A percentile compares a stretch with the other conserved stretches of the same genome.
These are phyloP conservation scores for Sebastiscus tertius DNA, from an alignment of 2,797 vertebrate genomes.

Conservation along the genomic window DNA sequence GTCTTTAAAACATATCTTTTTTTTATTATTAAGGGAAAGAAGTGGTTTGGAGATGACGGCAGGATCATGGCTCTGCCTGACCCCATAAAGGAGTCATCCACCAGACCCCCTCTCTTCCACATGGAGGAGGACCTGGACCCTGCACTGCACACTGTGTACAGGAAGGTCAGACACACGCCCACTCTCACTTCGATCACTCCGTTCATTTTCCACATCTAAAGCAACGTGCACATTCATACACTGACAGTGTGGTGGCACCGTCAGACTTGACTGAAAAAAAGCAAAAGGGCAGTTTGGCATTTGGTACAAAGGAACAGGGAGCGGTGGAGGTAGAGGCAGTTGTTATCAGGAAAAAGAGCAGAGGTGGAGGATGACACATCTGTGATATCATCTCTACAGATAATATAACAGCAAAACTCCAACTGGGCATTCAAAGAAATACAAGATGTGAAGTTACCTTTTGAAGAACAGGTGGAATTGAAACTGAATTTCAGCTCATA, in stretches of 20 bases:
- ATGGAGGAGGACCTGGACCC: constrained; percentile 83
- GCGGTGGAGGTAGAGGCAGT: neutral
- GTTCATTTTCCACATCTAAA: constrained; percentile 8
- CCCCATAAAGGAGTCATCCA: constrained; percentile 90
- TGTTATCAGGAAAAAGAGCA: constrained; percentile 10
- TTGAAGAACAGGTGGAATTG: neutral
- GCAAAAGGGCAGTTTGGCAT: constrained; percentile 27
- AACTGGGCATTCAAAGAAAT: neutral
- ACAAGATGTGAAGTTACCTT: neutral
- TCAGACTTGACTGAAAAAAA: neutral
- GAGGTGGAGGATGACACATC: constrained; percentile 17
- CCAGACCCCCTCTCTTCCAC: constrained; percentile 85
- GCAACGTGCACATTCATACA: neutral
- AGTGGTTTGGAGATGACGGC: constrained; percentile 97
- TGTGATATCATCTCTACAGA: neutral
- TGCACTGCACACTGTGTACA: constrained; percentile 88
- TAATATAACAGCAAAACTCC: neutral
- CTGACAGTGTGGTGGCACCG: neutral
- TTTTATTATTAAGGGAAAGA: constrained; percentile 78
- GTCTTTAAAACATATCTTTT: neutral
- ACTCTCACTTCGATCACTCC: neutral
- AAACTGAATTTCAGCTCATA: too few species aligned
- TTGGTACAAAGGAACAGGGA: constrained; percentile 9
- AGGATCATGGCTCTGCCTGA: constrained; percentile 90
- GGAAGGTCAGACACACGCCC: constrained; percentile 81